These are phyloP conservation scores for Pyrrhia umbra DNA, from an alignment of 2,888 invertebrate genomes.

Conservation along the genomic window DNA sequence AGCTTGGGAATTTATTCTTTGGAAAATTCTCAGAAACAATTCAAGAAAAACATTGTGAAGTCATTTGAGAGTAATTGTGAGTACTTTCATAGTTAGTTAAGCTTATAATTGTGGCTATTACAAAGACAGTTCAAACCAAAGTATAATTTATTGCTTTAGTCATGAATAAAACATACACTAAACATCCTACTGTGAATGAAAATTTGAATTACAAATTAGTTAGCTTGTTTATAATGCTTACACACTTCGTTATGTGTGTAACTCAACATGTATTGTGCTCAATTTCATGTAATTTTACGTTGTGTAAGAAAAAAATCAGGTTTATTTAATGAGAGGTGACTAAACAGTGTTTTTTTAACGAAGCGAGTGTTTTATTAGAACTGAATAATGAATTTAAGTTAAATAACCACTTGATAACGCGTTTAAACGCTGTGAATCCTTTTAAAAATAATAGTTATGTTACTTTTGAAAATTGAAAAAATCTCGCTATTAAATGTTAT, in stretches of 20 bases:
- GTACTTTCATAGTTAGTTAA: not conserved
- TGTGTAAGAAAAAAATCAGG: not conserved
- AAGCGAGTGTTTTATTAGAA: not conserved
- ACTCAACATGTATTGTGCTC: not conserved
- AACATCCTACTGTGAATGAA: conserved; percentile 21
- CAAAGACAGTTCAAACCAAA: not conserved
- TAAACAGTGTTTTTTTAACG: not conserved
- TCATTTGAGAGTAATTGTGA: conserved; percentile 6
- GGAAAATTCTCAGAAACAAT: not conserved
- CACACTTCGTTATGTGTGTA: conserved; percentile 1
- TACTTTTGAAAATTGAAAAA: no score
- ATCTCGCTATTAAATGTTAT: no score
- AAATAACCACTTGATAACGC: not conserved
- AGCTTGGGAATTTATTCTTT: no score
- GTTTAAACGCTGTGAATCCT: no score
- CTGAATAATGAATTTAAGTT: not conserved
- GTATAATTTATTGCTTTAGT: not conserved
- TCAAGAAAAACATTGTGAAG: not conserved
- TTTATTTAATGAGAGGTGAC: not conserved
- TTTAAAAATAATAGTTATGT: no score
- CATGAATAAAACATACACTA: conserved; percentile 39
- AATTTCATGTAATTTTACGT: conserved; percentile 6
- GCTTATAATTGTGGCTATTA: conserved; percentile 15
- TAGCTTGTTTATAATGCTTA: conserved; percentile 28
- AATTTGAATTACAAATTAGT: conserved; percentile 57